Evolutionary conservation across 2,888 invertebrate species (phyloP), one percentile per base, ranked within the genome.

Genomic region (Ferdinandea cuprea): DNA sequence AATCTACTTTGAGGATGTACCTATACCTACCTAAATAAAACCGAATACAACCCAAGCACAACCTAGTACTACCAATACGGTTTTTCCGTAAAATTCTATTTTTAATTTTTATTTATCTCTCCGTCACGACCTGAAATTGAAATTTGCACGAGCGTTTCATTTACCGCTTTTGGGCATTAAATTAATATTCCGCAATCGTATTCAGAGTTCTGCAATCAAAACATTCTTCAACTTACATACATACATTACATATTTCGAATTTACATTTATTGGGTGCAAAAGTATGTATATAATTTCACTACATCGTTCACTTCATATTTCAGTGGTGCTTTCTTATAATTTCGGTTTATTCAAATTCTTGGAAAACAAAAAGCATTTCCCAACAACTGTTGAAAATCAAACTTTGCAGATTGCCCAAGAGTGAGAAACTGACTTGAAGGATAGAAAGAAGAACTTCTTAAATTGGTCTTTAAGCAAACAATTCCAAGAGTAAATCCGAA

Each of bases 91-190:
- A n/a, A n/a, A n/a, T n/a, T n/a, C n/a, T 15, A 15, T 17, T 9
- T 15, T 32, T 21, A 19, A 35, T 15, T 32, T 54, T 42, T 42
- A 5, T 50, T 44, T 40, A 25, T 37, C 17, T 40, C 52, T 71
- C 35, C 25, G 37, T 52, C 44, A 42, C 59, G 44, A 19, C 21
- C 35, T 13, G 35, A 11, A 46, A 61, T 44, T 63, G 65, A 63
- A 68, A 83, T 73, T 78, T 52, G 83, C 68, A 78, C 78, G 83
- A 77, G 77, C 77, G 78, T 72, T 76, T 68, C 61, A 74, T 80
- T 77, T 72, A 59, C 76, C 76, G 65, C 78, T 68, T 76, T 78
- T 78, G 78, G 78, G 11, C 61, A 83, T 63, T 73, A 19, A 30
- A 68, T 72, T 73, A 66, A 44, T 52, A 78, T 73, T 72, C 78